phyloP scores from a whole-genome alignment of 2,797 vertebrate genomes.

The Taenioides sp. region DNA sequence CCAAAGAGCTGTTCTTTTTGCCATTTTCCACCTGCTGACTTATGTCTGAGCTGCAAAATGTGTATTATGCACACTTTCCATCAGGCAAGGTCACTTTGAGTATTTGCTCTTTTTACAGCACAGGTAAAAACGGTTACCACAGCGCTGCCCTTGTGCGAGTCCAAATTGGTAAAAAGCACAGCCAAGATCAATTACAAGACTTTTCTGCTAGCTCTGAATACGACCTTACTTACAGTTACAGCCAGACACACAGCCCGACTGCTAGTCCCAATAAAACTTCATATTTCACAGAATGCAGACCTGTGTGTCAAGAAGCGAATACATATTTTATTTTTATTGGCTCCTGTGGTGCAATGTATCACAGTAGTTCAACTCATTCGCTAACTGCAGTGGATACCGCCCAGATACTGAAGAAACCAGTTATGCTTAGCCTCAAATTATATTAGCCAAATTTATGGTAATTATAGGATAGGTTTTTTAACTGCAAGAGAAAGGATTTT shows the following conservation, averaged over 20 bases:
- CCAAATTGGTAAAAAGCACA: slow-evolving; percentile 34
- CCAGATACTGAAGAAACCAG: slow-evolving; percentile 67
- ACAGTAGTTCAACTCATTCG: slow-evolving; percentile 45
- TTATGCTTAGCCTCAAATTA: background rate
- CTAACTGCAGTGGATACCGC: slow-evolving; percentile 38
- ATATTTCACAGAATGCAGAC: background rate
- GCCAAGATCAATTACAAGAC: slow-evolving; percentile 31
- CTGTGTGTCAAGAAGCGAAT: background rate
- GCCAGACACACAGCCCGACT: slow-evolving; percentile 9
- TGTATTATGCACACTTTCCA: slow-evolving; percentile 24
- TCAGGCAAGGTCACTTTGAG: slow-evolving; percentile 33
- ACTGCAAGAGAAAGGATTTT: no score
- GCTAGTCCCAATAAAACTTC: slow-evolving; percentile 4
- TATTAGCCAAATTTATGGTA: background rate
- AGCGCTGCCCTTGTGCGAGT: slow-evolving; percentile 35
- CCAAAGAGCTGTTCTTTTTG: background rate
- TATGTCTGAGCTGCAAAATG: background rate
- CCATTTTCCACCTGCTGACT: background rate
- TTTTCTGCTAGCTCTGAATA: slow-evolving; percentile 23
- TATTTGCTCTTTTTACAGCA: slow-evolving; percentile 9
- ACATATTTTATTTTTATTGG: slow-evolving; percentile 33
- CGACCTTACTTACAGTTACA: slow-evolving; percentile 30
- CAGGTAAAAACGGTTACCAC: slow-evolving; percentile 17
- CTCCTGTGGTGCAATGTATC: slow-evolving; percentile 37
- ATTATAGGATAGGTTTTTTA: background rate